phyloP scores from a whole-genome alignment of 1,140 invertebrate species.

The Brachionus plicatilis region DNA sequence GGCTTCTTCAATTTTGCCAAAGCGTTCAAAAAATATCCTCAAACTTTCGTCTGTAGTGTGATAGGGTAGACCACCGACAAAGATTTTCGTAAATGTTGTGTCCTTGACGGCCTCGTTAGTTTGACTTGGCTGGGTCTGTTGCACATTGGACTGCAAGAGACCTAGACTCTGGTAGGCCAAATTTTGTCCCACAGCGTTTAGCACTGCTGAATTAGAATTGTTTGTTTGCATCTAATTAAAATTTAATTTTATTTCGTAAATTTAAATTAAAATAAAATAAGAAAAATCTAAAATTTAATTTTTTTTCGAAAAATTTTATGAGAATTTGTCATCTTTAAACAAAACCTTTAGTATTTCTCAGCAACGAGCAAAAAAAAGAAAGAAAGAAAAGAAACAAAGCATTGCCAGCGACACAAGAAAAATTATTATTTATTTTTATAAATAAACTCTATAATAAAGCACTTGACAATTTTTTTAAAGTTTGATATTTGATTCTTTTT shows the following conservation, averaged over 20 bases:
- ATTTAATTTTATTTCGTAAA: not conserved
- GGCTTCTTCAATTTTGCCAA: slow-evolving; percentile 92
- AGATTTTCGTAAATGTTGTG: slow-evolving; percentile 91
- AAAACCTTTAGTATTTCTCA: slow-evolving; percentile 23
- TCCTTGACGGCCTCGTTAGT: slow-evolving; percentile 63
- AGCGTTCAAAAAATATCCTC: slow-evolving; percentile 88
- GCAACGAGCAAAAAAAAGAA: not conserved
- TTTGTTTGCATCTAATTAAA: slow-evolving; percentile 2
- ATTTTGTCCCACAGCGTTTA: not conserved
- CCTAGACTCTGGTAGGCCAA: not conserved
- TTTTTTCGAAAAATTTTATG: not conserved
- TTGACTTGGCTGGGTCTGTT: not conserved
- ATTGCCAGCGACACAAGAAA: not conserved
- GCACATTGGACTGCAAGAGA: not conserved
- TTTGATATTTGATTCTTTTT: not conserved
- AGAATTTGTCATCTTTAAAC: slow-evolving; percentile 22
- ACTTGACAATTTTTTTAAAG: not conserved
- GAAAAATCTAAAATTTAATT: not conserved
- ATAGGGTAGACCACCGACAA: slow-evolving; percentile 67
- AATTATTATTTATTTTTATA: not conserved
- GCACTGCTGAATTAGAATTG: not conserved
- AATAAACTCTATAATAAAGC: slow-evolving; percentile 18
- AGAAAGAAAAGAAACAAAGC: not conserved
- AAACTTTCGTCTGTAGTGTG: slow-evolving; percentile 93
- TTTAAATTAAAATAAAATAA: not conserved